A percentile compares a stretch with the other conserved stretches of the same genome.
Evolutionary conservation across 2,888 invertebrate genomes (phyloP).

Genomic region (Schizaphis graminum): DNA sequence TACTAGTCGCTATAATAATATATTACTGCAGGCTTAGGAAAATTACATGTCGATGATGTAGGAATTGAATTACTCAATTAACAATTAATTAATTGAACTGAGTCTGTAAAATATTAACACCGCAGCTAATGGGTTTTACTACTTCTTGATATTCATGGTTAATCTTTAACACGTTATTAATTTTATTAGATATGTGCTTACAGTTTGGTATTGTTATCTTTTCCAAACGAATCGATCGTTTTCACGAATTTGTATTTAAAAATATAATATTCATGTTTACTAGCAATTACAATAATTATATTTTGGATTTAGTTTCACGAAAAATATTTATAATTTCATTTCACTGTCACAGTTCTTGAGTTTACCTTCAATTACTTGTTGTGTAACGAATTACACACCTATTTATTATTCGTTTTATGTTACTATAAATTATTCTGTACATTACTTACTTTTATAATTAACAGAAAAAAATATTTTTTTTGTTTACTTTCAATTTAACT

Average conservation of each 20-base stretch:
- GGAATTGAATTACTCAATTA: neutral
- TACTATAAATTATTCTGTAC: constrained; percentile 14
- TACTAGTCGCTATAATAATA: neutral
- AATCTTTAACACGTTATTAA: neutral
- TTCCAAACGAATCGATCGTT: neutral
- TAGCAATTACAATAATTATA: neutral
- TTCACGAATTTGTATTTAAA: neutral
- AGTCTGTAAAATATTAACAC: neutral
- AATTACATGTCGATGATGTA: neutral
- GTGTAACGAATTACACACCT: constrained; percentile 48
- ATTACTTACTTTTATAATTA: constrained; percentile 13
- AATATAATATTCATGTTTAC: neutral
- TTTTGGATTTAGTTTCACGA: neutral
- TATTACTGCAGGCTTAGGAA: neutral
- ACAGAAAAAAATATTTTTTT: neutral
- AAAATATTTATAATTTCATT: constrained; percentile 40
- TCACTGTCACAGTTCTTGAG: constrained; percentile 33
- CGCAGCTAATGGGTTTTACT: neutral
- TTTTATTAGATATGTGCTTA: neutral
- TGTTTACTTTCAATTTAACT: constrained; percentile 29
- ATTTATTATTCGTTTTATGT: constrained; percentile 9
- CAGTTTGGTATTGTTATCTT: neutral
- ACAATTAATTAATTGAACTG: neutral
- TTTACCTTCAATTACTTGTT: constrained; percentile 55
- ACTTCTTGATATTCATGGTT: neutral